These are phyloP conservation scores for Pelobates cultripes DNA, from an alignment of 2,797 vertebrate genomes.

Conservation along the genomic window DNA sequence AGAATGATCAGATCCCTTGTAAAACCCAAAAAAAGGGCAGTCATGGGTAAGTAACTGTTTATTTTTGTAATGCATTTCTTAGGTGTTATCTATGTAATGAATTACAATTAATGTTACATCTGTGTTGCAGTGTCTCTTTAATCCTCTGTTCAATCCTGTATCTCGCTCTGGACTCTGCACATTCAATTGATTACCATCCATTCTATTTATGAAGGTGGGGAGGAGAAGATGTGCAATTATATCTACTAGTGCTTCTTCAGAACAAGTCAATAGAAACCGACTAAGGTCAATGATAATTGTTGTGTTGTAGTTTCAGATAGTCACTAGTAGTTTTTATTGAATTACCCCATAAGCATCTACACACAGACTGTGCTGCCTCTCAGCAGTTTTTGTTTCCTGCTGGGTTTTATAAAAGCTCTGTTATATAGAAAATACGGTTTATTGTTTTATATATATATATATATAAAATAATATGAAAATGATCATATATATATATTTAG, in stretches of 20 bases:
- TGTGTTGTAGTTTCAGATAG: background rate
- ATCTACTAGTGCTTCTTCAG: constrained; percentile 15
- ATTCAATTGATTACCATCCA: background rate
- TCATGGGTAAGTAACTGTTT: too few relatives aligned
- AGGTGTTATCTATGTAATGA: too few relatives aligned
- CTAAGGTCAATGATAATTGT: constrained; percentile 1
- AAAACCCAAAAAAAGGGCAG: too few relatives aligned
- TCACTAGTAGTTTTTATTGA: background rate
- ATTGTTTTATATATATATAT: too few relatives aligned
- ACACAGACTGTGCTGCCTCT: background rate
- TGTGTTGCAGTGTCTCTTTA: too few relatives aligned
- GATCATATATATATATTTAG: too few relatives aligned
- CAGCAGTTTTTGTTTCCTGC: background rate
- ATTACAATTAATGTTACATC: too few relatives aligned
- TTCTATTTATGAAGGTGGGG: background rate
- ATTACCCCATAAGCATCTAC: background rate
- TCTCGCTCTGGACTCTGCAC: too few relatives aligned
- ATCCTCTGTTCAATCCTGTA: too few relatives aligned
- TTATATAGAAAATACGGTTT: background rate
- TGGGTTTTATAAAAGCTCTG: background rate
- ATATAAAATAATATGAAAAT: too few relatives aligned
- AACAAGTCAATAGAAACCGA: background rate
- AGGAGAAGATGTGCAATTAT: background rate
- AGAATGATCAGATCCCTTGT: too few relatives aligned
- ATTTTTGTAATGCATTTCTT: too few relatives aligned